These are phyloP conservation scores for Dasysyrphus albostriatus DNA, from an alignment of 2,888 invertebrate species.

Conservation along the genomic window DNA sequence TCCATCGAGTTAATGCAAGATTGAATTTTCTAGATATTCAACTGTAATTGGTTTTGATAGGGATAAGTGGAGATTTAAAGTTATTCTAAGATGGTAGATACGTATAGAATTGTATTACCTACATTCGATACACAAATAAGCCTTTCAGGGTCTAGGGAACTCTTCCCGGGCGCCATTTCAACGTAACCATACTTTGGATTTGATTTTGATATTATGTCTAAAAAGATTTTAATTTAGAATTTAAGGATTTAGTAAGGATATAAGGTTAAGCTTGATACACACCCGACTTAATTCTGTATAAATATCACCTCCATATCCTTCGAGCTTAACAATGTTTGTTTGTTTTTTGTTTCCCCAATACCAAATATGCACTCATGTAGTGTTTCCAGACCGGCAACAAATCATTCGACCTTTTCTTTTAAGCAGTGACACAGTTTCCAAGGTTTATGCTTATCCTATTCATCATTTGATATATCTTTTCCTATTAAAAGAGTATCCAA, in stretches of 20 bases:
- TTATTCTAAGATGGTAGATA: no score
- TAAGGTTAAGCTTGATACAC: not conserved
- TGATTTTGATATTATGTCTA: not conserved
- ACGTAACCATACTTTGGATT: not conserved
- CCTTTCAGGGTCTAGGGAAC: no score
- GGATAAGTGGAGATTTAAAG: not conserved
- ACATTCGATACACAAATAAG: no score
- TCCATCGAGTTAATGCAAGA: not conserved
- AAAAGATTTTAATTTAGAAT: not conserved
- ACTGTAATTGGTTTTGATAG: not conserved
- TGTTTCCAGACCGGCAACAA: not conserved
- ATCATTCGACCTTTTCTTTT: not conserved
- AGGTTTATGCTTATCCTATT: not conserved
- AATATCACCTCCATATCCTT: not conserved
- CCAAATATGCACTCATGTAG: no score
- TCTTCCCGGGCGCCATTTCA: not conserved
- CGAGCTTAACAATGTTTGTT: not conserved
- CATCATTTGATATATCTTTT: not conserved
- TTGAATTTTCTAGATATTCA: not conserved
- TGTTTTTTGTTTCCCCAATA: not conserved
- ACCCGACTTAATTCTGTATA: not conserved
- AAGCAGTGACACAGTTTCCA: not conserved
- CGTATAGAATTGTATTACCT: no score
- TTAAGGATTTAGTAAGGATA: not conserved
- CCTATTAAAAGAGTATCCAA: not conserved